Percentiles rank a stretch among this genome's conserved stretches.
Evolutionary conservation across 2,888 invertebrate genomes (phyloP).

Genomic region (Anoncus sp.): DNA sequence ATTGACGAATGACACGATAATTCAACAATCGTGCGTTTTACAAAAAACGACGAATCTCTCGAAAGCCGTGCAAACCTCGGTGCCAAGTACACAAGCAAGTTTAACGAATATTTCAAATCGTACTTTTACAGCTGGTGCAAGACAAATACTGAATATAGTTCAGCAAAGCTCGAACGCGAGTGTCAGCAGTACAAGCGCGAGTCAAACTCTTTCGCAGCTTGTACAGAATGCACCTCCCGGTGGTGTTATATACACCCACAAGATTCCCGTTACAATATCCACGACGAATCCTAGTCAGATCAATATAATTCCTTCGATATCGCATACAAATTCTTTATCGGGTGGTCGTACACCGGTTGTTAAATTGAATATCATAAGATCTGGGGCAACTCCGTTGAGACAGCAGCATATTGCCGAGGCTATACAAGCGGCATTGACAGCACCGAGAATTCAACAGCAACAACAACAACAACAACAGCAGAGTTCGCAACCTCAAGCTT

Average conservation of each 20-base stretch:
- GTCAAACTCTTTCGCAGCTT: conserved; percentile 78
- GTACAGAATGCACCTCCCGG: conserved; percentile 84
- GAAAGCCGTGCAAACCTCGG: conserved; percentile 82
- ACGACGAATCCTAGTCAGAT: conserved; percentile 80
- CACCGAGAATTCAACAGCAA: conserved; percentile 76
- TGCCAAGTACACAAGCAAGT: conserved; percentile 71
- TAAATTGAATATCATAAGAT: conserved; percentile 80
- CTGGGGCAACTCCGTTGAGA: conserved; percentile 70
- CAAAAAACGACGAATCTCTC: conserved; percentile 78
- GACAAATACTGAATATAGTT: conserved; percentile 80
- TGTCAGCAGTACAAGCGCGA: conserved; percentile 69
- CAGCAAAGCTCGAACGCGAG: conserved; percentile 74
- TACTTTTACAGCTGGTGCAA: conserved; percentile 72
- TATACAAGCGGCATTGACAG: conserved; percentile 77
- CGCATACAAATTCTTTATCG: conserved; percentile 75
- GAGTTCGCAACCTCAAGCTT: conserved; percentile 82
- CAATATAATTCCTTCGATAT: conserved; percentile 79
- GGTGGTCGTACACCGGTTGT: conserved; percentile 80
- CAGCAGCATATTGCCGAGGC: conserved; percentile 76
- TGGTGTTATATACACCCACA: conserved; percentile 89
- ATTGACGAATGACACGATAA: conserved; percentile 62
- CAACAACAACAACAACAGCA: conserved; percentile 75
- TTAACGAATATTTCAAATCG: conserved; percentile 77
- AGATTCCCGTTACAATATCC: conserved; percentile 87
- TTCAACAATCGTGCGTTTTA: conserved; percentile 69